Percentiles rank a stretch among this genome's conserved stretches.
phyloP scores from a whole-genome alignment of 2,113 vertebrate species.

The Eudyptes chrysolophus region DNA sequence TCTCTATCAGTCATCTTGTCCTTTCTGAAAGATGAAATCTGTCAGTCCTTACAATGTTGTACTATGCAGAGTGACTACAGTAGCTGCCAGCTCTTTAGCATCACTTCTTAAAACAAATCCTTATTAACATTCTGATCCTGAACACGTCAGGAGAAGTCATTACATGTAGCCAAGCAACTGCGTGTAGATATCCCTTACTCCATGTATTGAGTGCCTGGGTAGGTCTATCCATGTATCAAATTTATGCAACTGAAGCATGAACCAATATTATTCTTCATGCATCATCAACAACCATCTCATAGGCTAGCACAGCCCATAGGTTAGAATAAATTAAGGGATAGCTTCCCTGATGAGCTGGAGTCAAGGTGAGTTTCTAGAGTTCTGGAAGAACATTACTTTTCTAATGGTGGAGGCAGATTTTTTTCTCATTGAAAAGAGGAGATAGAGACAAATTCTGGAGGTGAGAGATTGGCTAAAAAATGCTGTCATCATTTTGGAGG shows the following conservation, averaged over 20 bases:
- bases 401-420: neutral
- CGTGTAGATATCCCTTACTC: neutral
- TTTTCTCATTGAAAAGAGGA: neutral
- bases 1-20: neutral
- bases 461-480: neutral
- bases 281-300: neutral
- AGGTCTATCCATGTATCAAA: neutral
- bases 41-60: neutral
- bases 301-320: neutral
- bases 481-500: neutral
- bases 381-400: neutral
- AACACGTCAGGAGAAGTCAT: neutral
- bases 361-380: neutral
- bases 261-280: neutral
- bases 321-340: neutral
- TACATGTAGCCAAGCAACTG: neutral
- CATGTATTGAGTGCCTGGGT: neutral
- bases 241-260: neutral
- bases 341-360: neutral
- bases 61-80: neutral
- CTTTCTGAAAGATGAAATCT: neutral
- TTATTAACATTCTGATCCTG: neutral
- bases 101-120: neutral
- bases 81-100: neutral
- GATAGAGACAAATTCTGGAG: neutral